These are phyloP conservation scores for Cremastinae sp. DNA, from an alignment of 2,888 invertebrate genomes.

Conservation along the genomic window DNA sequence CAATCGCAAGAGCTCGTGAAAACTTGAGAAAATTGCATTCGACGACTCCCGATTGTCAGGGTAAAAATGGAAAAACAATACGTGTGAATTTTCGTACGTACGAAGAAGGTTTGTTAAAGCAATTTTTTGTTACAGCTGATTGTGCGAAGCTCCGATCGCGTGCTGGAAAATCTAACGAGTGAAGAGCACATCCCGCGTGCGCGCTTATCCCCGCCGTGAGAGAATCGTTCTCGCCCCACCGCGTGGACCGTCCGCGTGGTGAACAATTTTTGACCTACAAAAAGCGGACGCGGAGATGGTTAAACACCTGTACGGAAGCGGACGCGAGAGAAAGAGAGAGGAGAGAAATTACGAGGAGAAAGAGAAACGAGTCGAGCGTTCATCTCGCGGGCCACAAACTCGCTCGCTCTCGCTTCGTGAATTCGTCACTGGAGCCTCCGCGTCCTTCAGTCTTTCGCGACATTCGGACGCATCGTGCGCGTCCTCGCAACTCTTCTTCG, in stretches of 20 bases:
- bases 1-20: constrained; percentile 4
- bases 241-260: constrained; percentile 59
- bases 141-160: not conserved
- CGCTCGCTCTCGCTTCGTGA: constrained; percentile 44
- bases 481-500: not conserved
- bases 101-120: no score
- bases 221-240: constrained; percentile 20
- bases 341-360: constrained; percentile 34
- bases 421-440: constrained; percentile 40
- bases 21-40: constrained; percentile 11
- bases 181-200: not conserved
- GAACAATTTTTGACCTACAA: constrained; percentile 72
- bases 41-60: not conserved
- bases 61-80: not conserved
- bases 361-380: constrained; percentile 39
- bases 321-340: constrained; percentile 51
- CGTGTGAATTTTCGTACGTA: no score
- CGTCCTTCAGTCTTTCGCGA: constrained; percentile 39
- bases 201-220: not conserved
- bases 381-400: constrained; percentile 31
- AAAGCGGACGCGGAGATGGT: constrained; percentile 61
- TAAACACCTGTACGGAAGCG: constrained; percentile 61
- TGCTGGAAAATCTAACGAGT: constrained; percentile 7
- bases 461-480: constrained; percentile 31
- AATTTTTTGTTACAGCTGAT: no score